A percentile compares a stretch with the other conserved stretches of the same genome.
Conservation (phyloP, 1,140 invertebrate species). For the Eulimnadia texana region DNA sequence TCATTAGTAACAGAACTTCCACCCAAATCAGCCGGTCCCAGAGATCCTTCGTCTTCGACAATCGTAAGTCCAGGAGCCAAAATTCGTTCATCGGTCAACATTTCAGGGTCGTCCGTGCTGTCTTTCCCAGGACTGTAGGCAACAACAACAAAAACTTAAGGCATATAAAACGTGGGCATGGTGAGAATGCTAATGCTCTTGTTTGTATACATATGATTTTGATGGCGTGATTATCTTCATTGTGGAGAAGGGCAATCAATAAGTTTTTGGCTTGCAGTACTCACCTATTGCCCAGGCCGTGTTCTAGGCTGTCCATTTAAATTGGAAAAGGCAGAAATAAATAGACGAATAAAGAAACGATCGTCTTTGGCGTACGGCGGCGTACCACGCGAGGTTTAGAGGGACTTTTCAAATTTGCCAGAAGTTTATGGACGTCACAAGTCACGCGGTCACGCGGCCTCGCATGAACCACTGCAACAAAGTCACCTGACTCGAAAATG, state of each 20-base stretch:
- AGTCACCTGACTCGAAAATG: background rate
- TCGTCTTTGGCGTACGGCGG: too few relatives aligned
- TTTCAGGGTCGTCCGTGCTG: constrained; percentile 17
- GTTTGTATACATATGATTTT: background rate
- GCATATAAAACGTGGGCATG: background rate
- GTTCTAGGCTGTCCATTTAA: constrained; percentile 5
- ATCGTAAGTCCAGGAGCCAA: constrained; percentile 24
- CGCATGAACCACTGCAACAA: background rate
- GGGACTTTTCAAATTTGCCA: background rate
- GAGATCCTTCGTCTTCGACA: constrained; percentile 27
- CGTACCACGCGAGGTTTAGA: too few relatives aligned
- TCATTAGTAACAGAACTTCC: constrained; percentile 26
- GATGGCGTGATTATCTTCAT: background rate
- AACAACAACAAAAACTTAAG: background rate
- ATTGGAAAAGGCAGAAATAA: background rate
- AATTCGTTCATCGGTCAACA: constrained; percentile 9
- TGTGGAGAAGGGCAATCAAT: background rate
- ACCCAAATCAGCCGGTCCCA: constrained; percentile 21
- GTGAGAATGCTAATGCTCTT: background rate
- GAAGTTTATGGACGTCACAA: background rate
- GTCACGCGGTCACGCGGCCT: background rate
- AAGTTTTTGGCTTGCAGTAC: background rate
- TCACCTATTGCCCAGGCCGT: constrained; percentile 9
- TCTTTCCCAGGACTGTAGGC: constrained; percentile 16
- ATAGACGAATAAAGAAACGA: background rate